A percentile compares a stretch with the other conserved stretches of the same genome.
These are phyloP conservation scores for Leuctra nigra DNA, from an alignment of 2,888 invertebrate genomes.

Conservation along the genomic window DNA sequence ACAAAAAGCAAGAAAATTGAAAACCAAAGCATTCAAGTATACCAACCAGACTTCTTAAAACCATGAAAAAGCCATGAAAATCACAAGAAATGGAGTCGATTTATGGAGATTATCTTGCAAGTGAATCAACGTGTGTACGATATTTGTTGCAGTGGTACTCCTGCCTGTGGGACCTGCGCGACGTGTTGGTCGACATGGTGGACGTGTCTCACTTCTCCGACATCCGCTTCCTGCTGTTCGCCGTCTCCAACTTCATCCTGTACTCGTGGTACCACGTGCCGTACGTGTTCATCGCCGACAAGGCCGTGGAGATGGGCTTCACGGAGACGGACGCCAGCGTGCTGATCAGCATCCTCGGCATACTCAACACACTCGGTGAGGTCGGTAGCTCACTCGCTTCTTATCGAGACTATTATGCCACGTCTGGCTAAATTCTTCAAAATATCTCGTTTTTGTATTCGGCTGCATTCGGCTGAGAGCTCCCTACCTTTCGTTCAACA, in stretches of 20 bases:
- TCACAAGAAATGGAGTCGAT: no score
- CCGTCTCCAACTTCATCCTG: constrained; percentile 80
- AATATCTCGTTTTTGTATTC: no score
- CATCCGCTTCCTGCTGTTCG: constrained; percentile 67
- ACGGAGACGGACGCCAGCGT: constrained; percentile 67
- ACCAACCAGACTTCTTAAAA: background rate
- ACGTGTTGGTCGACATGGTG: constrained; percentile 66
- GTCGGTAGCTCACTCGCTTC: no score
- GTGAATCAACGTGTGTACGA: background rate
- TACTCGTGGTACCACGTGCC: constrained; percentile 93
- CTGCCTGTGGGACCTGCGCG: constrained; percentile 70
- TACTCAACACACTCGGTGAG: constrained; percentile 83
- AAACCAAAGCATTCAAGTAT: no score
- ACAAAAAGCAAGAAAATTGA: no score
- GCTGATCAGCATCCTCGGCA: constrained; percentile 80
- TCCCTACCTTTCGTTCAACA: no score
- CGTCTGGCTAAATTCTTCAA: no score
- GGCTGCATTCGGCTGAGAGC: no score
- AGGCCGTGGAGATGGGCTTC: constrained; percentile 64
- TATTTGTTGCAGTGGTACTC: constrained; percentile 54
- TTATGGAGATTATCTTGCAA: no score
- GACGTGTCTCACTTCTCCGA: constrained; percentile 76
- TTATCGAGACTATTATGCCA: no score
- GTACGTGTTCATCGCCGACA: constrained; percentile 84
- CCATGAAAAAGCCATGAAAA: no score